Conservation (phyloP, 2,113 vertebrate species). For the Baryphthengus martii region DNA sequence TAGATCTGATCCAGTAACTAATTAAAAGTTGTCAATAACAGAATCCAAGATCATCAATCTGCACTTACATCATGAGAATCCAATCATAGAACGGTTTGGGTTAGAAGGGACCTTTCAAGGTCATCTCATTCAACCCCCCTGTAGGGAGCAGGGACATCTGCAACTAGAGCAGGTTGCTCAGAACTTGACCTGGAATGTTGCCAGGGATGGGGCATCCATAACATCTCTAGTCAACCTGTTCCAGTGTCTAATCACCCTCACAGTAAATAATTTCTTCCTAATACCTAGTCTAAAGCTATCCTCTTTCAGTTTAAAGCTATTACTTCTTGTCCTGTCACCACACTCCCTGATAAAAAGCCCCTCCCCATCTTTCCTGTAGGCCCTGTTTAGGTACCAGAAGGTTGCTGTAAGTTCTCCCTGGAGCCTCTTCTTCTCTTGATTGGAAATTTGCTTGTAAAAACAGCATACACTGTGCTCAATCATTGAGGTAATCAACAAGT, state of each 20-base stretch:
- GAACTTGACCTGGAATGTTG: not conserved
- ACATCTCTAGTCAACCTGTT: not conserved
- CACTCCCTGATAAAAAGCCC: not conserved
- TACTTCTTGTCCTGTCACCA: not conserved
- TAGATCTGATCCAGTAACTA: not conserved
- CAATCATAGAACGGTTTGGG: not conserved
- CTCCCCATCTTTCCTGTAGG: not conserved
- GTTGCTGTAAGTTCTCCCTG: not conserved
- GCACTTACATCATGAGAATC: not conserved
- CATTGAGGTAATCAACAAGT: not conserved
- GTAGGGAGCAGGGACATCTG: not conserved
- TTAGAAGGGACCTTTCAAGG: not conserved
- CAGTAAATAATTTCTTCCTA: not conserved
- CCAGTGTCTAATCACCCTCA: not conserved
- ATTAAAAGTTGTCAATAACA: not conserved
- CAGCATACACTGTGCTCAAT: fast-evolving
- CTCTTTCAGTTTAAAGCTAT: not conserved
- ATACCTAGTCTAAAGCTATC: not conserved
- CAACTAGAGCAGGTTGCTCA: not conserved
- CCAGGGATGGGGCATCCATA: not conserved
- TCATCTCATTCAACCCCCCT: not conserved
- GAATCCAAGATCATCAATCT: not conserved
- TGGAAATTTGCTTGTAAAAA: not conserved
- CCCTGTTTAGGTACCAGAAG: not conserved
- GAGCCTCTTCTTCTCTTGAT: not conserved